Percentiles rank a stretch among this genome's conserved stretches.
Conservation (phyloP, 30 jellyfish, hydroid and myxozoan species). For the Turritopsis dohrnii region DNA sequence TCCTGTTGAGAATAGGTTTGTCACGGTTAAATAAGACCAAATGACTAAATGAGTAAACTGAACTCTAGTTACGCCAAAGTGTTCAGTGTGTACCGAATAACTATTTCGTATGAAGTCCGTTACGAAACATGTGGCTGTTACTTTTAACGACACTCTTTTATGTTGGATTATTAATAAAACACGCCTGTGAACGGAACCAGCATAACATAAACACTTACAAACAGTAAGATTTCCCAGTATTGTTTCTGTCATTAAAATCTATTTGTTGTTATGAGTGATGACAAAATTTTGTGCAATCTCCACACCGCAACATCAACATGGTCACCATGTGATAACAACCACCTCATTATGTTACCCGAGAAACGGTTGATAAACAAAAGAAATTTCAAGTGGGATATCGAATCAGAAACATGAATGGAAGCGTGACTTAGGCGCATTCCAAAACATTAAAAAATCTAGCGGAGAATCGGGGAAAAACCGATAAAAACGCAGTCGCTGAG, state of each 20-base stretch:
- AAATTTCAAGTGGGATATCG: neutral
- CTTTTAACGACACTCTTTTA: too few species aligned
- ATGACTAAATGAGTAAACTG: too few species aligned
- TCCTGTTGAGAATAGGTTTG: too few species aligned
- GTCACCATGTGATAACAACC: neutral
- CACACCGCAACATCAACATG: neutral
- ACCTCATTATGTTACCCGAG: neutral
- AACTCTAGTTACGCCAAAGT: too few species aligned
- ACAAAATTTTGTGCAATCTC: neutral
- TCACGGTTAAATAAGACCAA: too few species aligned
- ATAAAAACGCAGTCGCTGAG: too few species aligned
- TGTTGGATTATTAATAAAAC: too few species aligned
- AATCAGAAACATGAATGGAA: neutral
- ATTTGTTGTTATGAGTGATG: neutral
- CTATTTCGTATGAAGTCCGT: too few species aligned
- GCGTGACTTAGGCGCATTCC: neutral
- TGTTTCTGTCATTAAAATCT: neutral
- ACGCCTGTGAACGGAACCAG: neutral
- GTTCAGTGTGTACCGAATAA: too few species aligned
- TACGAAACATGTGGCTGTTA: too few species aligned
- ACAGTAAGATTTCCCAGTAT: neutral
- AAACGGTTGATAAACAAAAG: neutral
- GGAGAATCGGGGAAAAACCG: neutral
- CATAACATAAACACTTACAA: neutral
- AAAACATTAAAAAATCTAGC: neutral